phyloP scores from a whole-genome alignment of 2,113 vertebrate genomes.

The Balaenoptera acutorostrata region DNA sequence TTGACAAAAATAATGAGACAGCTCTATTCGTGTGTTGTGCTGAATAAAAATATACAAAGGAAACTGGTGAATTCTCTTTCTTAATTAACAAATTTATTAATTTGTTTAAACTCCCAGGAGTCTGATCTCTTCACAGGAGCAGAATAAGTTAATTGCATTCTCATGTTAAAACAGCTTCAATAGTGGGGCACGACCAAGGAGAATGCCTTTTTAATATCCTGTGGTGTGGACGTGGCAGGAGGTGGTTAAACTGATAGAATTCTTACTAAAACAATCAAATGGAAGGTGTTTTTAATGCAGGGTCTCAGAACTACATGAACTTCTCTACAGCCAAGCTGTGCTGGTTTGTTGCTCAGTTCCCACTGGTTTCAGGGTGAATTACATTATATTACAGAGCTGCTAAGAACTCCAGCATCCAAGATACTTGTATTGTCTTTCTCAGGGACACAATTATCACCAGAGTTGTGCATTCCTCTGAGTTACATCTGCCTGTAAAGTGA shows the following conservation, averaged over 20 bases:
- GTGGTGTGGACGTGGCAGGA: neutral
- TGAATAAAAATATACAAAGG: conserved; percentile 61
- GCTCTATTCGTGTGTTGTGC: neutral
- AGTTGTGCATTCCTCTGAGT: neutral
- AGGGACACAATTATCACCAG: neutral
- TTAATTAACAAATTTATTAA: conserved; percentile 57
- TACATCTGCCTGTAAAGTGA: neutral
- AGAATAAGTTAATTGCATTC: conserved; percentile 53
- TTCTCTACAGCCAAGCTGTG: neutral
- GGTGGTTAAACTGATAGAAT: conserved; percentile 24
- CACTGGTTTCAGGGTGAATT: neutral
- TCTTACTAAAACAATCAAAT: conserved; percentile 22
- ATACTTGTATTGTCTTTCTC: neutral
- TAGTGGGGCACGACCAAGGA: neutral
- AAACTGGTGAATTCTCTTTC: conserved; percentile 50
- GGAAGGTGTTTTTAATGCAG: neutral
- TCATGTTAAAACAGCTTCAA: conserved; percentile 21
- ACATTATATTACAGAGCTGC: neutral
- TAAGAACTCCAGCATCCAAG: neutral
- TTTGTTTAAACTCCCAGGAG: conserved; percentile 63
- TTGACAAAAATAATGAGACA: conserved; percentile 6
- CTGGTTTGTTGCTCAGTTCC: neutral
- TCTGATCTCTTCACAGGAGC: conserved; percentile 6
- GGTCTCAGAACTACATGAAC: neutral
- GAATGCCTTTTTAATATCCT: conserved; percentile 33